A percentile compares a stretch with the other conserved stretches of the same genome.
These are phyloP conservation scores for Venusia cambrica DNA, from an alignment of 2,888 invertebrate genomes.

Conservation along the genomic window DNA sequence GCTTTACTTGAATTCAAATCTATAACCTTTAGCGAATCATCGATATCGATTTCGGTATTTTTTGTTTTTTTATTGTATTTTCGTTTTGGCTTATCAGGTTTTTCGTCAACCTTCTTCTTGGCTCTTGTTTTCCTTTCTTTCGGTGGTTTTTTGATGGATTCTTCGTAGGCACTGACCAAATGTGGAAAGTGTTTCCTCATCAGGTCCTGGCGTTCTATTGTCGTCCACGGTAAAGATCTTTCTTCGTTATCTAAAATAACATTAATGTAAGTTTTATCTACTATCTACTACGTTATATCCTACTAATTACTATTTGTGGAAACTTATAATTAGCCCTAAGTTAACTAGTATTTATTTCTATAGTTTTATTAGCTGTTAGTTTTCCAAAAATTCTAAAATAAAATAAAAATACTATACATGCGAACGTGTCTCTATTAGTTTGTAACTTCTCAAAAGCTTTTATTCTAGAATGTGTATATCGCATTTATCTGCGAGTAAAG, in stretches of 20 bases:
- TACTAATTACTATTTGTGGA: no score
- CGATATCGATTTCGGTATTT: conserved; percentile 38
- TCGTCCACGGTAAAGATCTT: conserved; percentile 79
- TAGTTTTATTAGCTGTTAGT: no score
- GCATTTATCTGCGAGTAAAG: no score
- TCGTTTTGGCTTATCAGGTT: conserved; percentile 56
- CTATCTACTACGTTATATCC: no score
- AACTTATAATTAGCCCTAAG: no score
- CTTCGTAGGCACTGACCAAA: conserved; percentile 81
- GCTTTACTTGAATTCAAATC: conserved; percentile 48
- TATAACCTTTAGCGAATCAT: conserved; percentile 46
- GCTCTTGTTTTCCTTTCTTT: conserved; percentile 62
- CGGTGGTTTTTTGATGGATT: conserved; percentile 75
- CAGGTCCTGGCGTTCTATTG: conserved; percentile 85
- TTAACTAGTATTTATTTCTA: no score
- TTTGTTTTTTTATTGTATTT: conserved; percentile 62
- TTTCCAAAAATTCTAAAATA: no score
- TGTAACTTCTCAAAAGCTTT: no score
- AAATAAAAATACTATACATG: no score
- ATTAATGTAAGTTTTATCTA: no score
- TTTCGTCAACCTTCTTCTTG: conserved; percentile 33
- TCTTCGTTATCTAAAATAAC: conserved; percentile 61
- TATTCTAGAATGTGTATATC: no score
- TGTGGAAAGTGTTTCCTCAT: conserved; percentile 83
- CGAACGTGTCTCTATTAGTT: no score